phyloP scores from a whole-genome alignment of 1,140 invertebrate species.

The Bathynomus jamesi region DNA sequence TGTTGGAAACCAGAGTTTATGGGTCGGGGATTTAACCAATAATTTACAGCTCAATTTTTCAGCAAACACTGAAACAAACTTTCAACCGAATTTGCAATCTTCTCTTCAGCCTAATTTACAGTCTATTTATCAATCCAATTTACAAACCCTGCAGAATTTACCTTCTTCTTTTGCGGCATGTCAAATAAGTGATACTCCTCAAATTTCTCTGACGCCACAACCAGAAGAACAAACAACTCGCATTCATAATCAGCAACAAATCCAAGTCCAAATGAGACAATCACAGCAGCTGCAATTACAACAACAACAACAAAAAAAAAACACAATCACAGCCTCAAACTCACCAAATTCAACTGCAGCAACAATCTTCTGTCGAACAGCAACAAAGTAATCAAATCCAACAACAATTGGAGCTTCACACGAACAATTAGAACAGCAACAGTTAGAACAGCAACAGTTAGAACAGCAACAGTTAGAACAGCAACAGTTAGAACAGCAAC shows the following conservation, averaged over 20 bases:
- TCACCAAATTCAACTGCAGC: no score
- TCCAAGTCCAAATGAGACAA: background rate
- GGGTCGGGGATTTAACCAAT: background rate
- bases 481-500: no score
- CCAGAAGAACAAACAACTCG: background rate
- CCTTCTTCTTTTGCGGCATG: slow-evolving; percentile 50
- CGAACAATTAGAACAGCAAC: no score
- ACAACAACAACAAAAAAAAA: no score
- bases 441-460: no score
- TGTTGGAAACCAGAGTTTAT: background rate
- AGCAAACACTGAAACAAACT: background rate
- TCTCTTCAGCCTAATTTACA: background rate
- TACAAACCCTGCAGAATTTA: slow-evolving; percentile 11
- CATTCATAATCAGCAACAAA: background rate
- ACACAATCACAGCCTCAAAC: no score
- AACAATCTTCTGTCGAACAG: no score
- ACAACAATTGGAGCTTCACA: no score
- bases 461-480: no score
- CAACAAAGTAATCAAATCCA: no score
- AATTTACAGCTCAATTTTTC: background rate
- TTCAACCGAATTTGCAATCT: background rate
- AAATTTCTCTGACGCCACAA: background rate
- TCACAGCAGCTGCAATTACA: no score
- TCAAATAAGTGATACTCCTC: slow-evolving; percentile 49
- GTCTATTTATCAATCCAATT: background rate